phyloP scores from a whole-genome alignment of 2,888 invertebrate species.

The Yponomeuta evonymella region DNA sequence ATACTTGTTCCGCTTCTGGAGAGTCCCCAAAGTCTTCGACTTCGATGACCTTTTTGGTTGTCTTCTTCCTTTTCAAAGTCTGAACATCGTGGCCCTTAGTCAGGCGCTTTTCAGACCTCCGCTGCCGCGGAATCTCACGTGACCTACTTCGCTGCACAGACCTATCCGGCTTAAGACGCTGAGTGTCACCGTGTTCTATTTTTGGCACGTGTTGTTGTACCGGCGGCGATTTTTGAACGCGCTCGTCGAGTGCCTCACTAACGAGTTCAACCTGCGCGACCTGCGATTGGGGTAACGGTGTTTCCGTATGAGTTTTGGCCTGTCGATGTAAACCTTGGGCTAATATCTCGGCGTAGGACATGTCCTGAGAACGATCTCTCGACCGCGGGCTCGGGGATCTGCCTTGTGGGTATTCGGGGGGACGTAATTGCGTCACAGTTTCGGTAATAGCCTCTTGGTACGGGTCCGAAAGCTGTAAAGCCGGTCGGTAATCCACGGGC shows the following conservation, averaged over 20 bases:
- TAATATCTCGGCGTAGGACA: slow-evolving; percentile 84
- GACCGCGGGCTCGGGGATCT: slow-evolving; percentile 44
- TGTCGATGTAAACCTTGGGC: slow-evolving; percentile 78
- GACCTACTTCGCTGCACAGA: slow-evolving; percentile 50
- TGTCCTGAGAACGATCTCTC: slow-evolving; percentile 64
- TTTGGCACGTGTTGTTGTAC: slow-evolving; percentile 36
- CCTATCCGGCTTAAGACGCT: slow-evolving; percentile 27
- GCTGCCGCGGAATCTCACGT: slow-evolving; percentile 55
- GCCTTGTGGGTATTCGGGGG: slow-evolving; percentile 31
- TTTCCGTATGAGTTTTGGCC: slow-evolving; percentile 39
- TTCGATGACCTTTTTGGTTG: slow-evolving; percentile 55
- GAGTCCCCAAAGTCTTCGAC: slow-evolving; percentile 61
- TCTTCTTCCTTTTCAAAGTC: slow-evolving; percentile 55
- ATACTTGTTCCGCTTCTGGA: slow-evolving; percentile 29
- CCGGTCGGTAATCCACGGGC: slow-evolving; percentile 32
- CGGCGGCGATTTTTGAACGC: slow-evolving; percentile 39
- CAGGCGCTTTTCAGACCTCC: slow-evolving; percentile 46
- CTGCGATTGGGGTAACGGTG: slow-evolving; percentile 53
- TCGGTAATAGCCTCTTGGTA: slow-evolving; percentile 18
- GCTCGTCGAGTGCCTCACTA: slow-evolving; percentile 52
- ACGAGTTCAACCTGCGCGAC: slow-evolving; percentile 57
- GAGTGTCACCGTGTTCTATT: slow-evolving; percentile 32
- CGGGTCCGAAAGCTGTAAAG: slow-evolving; percentile 25
- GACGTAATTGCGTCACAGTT: slow-evolving; percentile 24
- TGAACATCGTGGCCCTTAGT: slow-evolving; percentile 54